Evolutionary conservation across 35 echinoderm and acorn worm genomes (phyloP), one percentile per base, ranked within the genome.

Genomic region (Apostichopus californicus): DNA sequence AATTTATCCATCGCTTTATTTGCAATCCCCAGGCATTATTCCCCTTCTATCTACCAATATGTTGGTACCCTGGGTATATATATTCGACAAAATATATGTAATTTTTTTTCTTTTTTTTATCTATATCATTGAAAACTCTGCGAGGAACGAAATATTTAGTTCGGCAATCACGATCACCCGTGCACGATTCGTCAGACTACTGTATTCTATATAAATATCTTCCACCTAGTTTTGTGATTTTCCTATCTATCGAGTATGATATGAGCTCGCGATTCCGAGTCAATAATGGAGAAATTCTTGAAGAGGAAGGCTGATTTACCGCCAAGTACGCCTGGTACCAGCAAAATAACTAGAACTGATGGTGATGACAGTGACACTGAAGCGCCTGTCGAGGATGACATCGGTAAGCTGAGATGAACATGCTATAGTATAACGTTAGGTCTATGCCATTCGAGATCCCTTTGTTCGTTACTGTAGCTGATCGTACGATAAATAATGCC

Each of bases 241-340:
- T 87, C 61, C 55, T 20, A 55, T 17, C 55, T 86, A 57, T 57
- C 55, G 58, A 86, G 83, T 86, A 86, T 86, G 58, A 13, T 68
- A 54, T 65, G 2, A 87, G 57, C 15, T 81, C 28, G 61, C 61
- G 84, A 60, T 11, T 65, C n/a, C 3, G 34, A 65, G 22, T 87
- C 63, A 20, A 87, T 65, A 24, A 87, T 87, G 85, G 57, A 87
- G 59, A 11, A 87, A 87, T 87, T 87, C 85, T 20, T 87, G 85
- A 70, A 87, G 85, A 87, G 85, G 46, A 87, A 87, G 64, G 59
- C 57, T 61, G 57, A 61, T 63, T 57, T 46, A 66, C 85, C 28
- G 85, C n/a, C 85, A 87, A 65, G 85, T 70, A 87, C 85, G 24
- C 59, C 85, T 2, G 64, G 56, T 57, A 65, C 56, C 64, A 87